Base-by-base conservation (phyloP, 1,140 invertebrate genomes). In the Diachasma alloeum region DNA sequence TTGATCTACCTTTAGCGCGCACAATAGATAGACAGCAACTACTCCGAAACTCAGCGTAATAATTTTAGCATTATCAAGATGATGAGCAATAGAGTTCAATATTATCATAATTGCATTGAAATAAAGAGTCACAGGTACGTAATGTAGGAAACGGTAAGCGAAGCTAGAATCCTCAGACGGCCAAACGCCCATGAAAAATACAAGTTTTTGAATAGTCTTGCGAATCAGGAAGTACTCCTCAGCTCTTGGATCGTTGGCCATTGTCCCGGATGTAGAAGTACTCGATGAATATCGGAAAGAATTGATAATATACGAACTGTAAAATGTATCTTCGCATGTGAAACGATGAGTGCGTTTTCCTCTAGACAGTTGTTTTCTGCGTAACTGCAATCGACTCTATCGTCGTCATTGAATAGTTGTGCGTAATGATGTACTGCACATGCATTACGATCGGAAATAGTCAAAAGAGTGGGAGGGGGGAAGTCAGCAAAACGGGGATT, bases 1-100 rank as follows among this genome's bases (percentile, higher is more conserved):
- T 53, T 53, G 10, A 53, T n/a, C 15, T 74, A 81, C 80, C 75
- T 81, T 81, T 11, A 78, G 13, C 0, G 72, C 24, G 53, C 73
- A n/a, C 9, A 75, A 63, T 11, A 26, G 42, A 17, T 78, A 77
- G 22, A 78, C 75, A n/a, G 69, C 17, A 1, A 66, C 10, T 0
- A 74, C 5, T 2, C 80, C 72, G 0, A 79, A 15, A 36, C 75
- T 74, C 36, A 74, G 75, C 0, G 78, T 79, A 1, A 79, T 36
- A 22, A 78, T 11, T 4, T 19, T 68, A 4, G 77, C 22, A 74
- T 79, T 81, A 10, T 37, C n/a, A 1, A 73, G 26, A 37, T 81
- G 48, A 15, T 73, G 26, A 6, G 46, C 6, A 0, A 72, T 75
- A 63, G 76, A 81, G 48, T 71, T 53, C 10, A 76, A 24, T 11